phyloP scores from a whole-genome alignment of 2,888 invertebrate species.

The Agrochola lota region DNA sequence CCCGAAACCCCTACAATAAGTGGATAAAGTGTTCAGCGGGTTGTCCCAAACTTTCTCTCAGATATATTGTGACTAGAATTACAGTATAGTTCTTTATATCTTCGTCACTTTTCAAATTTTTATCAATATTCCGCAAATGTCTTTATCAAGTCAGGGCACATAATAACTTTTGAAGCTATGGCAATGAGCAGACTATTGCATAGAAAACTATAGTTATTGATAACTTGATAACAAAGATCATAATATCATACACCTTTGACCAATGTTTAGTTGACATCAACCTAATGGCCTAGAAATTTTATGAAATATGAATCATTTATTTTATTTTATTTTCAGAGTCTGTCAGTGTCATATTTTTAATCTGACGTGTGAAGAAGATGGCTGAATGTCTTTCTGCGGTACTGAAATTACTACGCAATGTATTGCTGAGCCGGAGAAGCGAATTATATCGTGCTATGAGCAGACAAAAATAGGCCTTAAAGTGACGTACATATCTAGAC shows the following conservation, averaged over 20 bases:
- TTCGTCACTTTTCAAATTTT: background rate
- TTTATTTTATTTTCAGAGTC: background rate
- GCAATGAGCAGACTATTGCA: background rate
- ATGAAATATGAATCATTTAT: background rate
- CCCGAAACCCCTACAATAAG: conserved; percentile 53
- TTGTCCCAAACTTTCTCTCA: conserved; percentile 60
- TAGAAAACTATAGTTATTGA: background rate
- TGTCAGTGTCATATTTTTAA: background rate
- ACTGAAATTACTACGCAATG: background rate
- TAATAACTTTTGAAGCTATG: background rate
- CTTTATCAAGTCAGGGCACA: background rate
- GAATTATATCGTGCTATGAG: background rate
- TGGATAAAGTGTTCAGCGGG: conserved; percentile 64
- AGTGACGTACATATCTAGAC: background rate
- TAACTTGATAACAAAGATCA: background rate
- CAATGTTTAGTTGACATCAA: background rate
- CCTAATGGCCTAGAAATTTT: background rate
- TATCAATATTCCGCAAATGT: no score
- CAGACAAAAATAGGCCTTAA: background rate
- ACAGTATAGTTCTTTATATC: background rate
- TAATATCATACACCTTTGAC: background rate
- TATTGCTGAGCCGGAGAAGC: background rate
- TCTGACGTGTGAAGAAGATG: background rate
- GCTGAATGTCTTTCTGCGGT: background rate
- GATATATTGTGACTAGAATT: conserved; percentile 22